Base-by-base conservation (phyloP, 2,797 vertebrate species). In the Picus viridis region DNA sequence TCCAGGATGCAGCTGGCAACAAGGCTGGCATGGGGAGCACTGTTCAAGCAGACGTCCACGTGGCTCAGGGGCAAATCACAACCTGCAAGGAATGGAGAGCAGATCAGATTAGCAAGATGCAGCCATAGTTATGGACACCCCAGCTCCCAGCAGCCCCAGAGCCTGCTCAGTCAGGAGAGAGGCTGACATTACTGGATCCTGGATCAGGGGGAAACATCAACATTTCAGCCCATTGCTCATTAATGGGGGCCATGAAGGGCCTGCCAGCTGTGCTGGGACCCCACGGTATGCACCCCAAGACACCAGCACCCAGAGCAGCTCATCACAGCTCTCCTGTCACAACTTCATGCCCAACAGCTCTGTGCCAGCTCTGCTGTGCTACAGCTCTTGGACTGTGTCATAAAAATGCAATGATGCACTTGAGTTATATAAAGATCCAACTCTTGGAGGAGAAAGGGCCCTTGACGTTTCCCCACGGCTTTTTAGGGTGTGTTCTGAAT, bases 31-130 rank as follows among this genome's bases (percentile, higher is more conserved):
- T 2, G 27, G 43, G 51, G 34, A 27, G 16, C 58, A 54, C 22
- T 4, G 0, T 27, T 36, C 0, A 0, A 87, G 68, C 1, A 2
- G n/a, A 78, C 0, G 0, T 49, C 51, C 2, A 1, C 2, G 0
- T 24, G 76, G 63, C 45, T 72, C 83, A 32, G 59, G 71, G 53
- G 9, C 2, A 7, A 86, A 79, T 64, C 65, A 6, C 61, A 64
- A 62, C 63, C 95, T 89, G 89, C 47, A 90, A 83, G 22, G 43
- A n/a, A 86, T 24, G 58, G 61, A 91, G 61, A 90, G 47, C 39
- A 74, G 64, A 82, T 2, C 6, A 26, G 51, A 86, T 96, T 57
- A 96, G 81, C n/a, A 74, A 54, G 73, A 51, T 14, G 10, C 39
- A 3, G 51, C 13, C 29, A 2, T 6, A 16, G 61, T 30, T 36